phyloP scores from a whole-genome alignment of 2,113 vertebrate species.

The Salminus brasiliensis region DNA sequence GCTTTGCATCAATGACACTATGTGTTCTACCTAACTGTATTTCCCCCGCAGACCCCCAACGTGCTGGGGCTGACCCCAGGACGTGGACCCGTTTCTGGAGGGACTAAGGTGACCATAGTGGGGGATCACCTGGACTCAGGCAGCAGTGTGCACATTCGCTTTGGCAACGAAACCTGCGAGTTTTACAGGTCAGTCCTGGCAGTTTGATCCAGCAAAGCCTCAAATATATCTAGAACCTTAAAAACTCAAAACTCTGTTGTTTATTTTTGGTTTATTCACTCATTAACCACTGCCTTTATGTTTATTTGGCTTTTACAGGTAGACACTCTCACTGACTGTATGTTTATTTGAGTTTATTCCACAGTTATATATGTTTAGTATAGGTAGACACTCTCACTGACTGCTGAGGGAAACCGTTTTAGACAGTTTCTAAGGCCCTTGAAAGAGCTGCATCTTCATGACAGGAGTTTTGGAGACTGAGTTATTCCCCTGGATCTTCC shows the following conservation, averaged over 20 bases:
- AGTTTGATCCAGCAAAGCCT: background rate
- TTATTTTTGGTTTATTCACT: no score
- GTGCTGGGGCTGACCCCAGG: slow-evolving; percentile 85
- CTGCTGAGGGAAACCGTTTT: no score
- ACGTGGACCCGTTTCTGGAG: slow-evolving; percentile 91
- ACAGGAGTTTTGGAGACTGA: background rate
- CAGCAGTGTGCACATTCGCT: slow-evolving; percentile 83
- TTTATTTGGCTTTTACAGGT: no score
- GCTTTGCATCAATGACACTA: background rate
- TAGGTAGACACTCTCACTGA: no score
- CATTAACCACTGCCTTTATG: no score
- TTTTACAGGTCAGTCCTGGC: slow-evolving; percentile 83
- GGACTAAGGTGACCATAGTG: slow-evolving; percentile 91
- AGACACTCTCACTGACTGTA: no score
- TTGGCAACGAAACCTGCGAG: slow-evolving; percentile 93
- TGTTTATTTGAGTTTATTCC: no score
- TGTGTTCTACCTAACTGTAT: slow-evolving; percentile 34
- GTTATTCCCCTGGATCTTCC: background rate
- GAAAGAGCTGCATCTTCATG: no score
- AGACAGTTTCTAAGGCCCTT: no score
- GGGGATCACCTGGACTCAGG: slow-evolving; percentile 90
- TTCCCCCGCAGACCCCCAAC: slow-evolving; percentile 76
- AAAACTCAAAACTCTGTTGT: no score
- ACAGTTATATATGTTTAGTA: no score
- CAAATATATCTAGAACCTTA: no score